Evolutionary conservation across 2,113 vertebrate genomes (phyloP).

Genomic region (Apus apus): DNA sequence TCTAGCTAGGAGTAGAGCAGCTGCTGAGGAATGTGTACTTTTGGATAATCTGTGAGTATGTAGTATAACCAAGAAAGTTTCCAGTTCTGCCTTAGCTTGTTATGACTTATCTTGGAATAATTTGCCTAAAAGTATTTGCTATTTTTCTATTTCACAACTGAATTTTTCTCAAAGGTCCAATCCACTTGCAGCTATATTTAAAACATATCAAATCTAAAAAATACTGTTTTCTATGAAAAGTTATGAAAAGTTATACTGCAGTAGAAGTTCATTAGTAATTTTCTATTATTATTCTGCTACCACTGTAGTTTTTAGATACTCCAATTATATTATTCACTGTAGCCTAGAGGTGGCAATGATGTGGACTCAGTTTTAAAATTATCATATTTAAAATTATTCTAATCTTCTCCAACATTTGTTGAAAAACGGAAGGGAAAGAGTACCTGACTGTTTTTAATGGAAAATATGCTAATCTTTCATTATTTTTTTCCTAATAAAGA

Average conservation of each 20-base stretch:
- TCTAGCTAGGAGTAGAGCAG: neutral
- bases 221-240: neutral
- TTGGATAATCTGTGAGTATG: neutral
- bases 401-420: neutral
- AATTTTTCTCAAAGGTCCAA: neutral
- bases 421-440: neutral
- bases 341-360: neutral
- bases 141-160: neutral
- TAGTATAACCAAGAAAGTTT: neutral
- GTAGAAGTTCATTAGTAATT: neutral
- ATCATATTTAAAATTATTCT: neutral
- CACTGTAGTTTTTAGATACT: neutral
- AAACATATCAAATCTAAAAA: neutral
- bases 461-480: neutral
- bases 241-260: neutral
- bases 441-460: neutral
- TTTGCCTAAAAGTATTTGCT: neutral
- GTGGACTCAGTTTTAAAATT: neutral
- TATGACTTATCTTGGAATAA: neutral
- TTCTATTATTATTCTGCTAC: neutral
- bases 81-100: neutral
- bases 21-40: neutral
- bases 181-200: neutral
- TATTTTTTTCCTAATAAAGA: neutral
- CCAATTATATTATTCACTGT: neutral